Base-by-base conservation (phyloP, 2,113 vertebrate genomes). In the Limanda limanda region DNA sequence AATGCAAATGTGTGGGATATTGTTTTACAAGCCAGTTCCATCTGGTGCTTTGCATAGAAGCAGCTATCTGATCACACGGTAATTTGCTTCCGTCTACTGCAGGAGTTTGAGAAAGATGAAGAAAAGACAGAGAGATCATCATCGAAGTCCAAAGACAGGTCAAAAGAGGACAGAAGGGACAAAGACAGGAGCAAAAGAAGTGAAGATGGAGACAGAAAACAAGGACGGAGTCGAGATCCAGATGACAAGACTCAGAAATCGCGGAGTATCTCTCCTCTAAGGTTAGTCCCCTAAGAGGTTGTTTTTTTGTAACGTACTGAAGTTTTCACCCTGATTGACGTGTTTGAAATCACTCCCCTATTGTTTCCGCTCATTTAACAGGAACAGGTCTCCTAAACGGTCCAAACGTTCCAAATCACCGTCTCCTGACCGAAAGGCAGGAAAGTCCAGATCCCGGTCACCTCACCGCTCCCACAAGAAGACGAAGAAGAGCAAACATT, bases 391-490 rank as follows among this genome's bases (percentile, higher is more conserved):
- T 58, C 94, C 95, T 6, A 93, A 93, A 69, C 75, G 82, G 82
- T 94, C 92, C 51, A 95, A 94, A 81, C 92, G 92, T n/a, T 95
- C 94, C 48, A 86, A 78, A 20, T 94, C 94, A 2, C 92, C 92
- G 21, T 95, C 94, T 35, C 93, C 94, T 3, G 84, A 88, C 68
- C 86, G 89, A 69, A 92, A 90, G 72, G 74, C 82, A 0, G 9
- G 66, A 13, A 91, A 91, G 76, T 92, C 91, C 58, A 89, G 91
- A 78, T 95, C 95, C 6, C 91, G 92, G 55, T 95, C 95, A 2
- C 95, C 95, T 0, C 94, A 94, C 81, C 94, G 92, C 71, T 95
- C 93, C 20, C 94, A 95, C 87, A 95, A 95, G 83, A 95, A 95
- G 84, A 65, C 89, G 40, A 95, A 95, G 91, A 95, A 95, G 89